These are phyloP conservation scores for Clarias platycephalus DNA, from an alignment of 2,797 vertebrate genomes.

Conservation along the genomic window DNA sequence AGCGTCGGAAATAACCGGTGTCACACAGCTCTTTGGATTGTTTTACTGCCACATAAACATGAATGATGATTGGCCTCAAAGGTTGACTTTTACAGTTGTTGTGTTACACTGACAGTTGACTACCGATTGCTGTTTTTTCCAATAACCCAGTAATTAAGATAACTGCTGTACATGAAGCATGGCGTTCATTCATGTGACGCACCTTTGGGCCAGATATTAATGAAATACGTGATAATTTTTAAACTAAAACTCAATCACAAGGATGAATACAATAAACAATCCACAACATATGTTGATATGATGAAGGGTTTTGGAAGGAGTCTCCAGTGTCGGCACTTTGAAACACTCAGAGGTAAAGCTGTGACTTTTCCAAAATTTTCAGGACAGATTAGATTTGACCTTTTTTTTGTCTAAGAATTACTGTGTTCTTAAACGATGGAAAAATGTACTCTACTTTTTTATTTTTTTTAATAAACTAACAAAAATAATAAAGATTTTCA, in stretches of 20 bases:
- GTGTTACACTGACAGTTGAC: conserved; percentile 40
- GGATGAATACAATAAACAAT: not conserved
- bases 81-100: conserved; percentile 63
- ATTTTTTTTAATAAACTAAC: too few species aligned
- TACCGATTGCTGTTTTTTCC: not conserved
- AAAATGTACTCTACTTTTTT: not conserved
- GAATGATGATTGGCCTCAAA: conserved; percentile 63
- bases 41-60: conserved; percentile 25
- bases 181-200: not conserved
- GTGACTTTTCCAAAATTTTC: not conserved
- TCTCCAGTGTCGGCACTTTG: not conserved
- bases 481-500: too few species aligned
- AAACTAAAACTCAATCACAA: not conserved
- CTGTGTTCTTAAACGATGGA: not conserved
- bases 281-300: not conserved
- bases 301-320: not conserved
- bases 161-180: not conserved
- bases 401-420: not conserved
- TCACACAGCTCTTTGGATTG: conserved; percentile 17
- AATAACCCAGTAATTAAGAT: conserved; percentile 12
- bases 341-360: not conserved
- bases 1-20: conserved; percentile 34
- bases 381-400: too few species aligned
- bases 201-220: not conserved
- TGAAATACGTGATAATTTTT: not conserved